phyloP scores from a whole-genome alignment of 1,140 invertebrate species.

The Tenebrio molitor region DNA sequence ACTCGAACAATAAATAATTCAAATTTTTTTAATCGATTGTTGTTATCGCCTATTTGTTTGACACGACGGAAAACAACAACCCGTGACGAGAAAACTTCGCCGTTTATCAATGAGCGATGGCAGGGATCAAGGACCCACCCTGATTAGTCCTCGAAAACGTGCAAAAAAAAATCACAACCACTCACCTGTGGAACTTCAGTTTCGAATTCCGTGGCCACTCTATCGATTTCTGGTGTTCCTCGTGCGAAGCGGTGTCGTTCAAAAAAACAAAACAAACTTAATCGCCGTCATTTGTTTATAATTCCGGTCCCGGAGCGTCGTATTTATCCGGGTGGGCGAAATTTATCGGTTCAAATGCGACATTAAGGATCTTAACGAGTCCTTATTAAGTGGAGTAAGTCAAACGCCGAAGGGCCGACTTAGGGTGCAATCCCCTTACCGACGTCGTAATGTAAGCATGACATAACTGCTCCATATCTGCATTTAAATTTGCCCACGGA shows the following conservation, averaged over 20 bases:
- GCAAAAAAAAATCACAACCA: neutral
- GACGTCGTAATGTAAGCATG: constrained; percentile 25
- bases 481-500: constrained; percentile 25
- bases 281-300: neutral
- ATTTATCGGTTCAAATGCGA: constrained; percentile 10
- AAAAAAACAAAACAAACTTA: neutral
- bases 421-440: constrained; percentile 32
- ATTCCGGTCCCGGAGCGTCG: neutral
- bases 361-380: constrained; percentile 33
- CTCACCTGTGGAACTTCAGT: constrained; percentile 32
- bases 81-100: neutral
- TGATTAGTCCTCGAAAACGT: neutral
- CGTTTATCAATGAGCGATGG: neutral
- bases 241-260: neutral
- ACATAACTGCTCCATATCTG: constrained; percentile 36
- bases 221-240: constrained; percentile 3
- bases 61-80: neutral
- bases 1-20: constrained; percentile 28
- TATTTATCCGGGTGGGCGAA: neutral
- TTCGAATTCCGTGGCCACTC: neutral
- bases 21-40: constrained; percentile 7
- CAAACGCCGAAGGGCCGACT: constrained; percentile 25
- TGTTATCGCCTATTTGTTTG: neutral
- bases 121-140: neutral
- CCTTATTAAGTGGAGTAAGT: constrained; percentile 34